Conservation (phyloP, 2,797 vertebrate genomes). For the Dicrostonyx torquatus region DNA sequence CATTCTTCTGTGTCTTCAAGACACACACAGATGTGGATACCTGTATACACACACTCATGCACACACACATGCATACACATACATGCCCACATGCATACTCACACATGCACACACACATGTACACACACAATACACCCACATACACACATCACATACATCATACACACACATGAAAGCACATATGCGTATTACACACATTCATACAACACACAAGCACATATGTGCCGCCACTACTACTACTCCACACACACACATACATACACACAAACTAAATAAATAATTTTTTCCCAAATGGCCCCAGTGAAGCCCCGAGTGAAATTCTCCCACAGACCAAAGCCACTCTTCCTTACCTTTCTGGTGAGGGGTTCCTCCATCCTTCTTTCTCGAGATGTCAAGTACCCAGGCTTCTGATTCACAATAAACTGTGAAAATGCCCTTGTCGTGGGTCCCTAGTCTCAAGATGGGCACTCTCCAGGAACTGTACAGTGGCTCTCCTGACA, state of each 20-base stretch:
- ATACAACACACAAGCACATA: background rate
- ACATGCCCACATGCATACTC: background rate
- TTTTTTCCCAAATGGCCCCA: background rate
- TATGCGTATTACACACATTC: background rate
- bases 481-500: accelerated
- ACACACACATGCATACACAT: background rate
- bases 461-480: background rate
- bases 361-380: background rate
- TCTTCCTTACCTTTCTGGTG: background rate
- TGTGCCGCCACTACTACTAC: background rate
- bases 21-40: background rate
- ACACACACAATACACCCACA: background rate
- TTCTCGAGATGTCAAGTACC: background rate
- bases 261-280: too few relatives aligned
- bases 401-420: background rate
- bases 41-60: background rate
- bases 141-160: background rate
- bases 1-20: background rate
- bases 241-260: accelerated
- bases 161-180: background rate
- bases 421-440: background rate
- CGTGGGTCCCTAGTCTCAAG: background rate
- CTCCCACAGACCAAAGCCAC: background rate
- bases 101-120: background rate
- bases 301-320: background rate